Base-by-base conservation (phyloP, 2,888 invertebrate species). In the Tricholauxania praeusta region DNA sequence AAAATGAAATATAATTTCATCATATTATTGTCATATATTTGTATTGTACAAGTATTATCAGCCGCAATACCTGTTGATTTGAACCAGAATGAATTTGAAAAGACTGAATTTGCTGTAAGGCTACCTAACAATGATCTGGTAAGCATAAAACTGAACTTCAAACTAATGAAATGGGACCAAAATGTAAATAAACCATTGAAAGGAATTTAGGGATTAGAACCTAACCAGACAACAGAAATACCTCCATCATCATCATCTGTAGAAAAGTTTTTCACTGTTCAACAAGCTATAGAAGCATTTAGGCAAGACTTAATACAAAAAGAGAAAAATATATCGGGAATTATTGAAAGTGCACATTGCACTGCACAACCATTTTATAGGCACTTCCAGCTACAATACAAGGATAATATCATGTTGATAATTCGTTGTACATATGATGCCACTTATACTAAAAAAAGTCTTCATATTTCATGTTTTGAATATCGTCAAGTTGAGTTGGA, bases 261-360 rank as follows among this genome's bases (percentile, higher is more conserved):
- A 28, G 1, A 53, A 17, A 15, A 53, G 3, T 12, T 28, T 64
- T 70, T 71, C 32, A 22, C 66, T 28, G 66, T 65, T 22, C 65
- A 66, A 17, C 71, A 74, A 65, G 65, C 74, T 15, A 74, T 67
- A 47, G 74, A 74, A 17, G 73, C 71, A 17, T 73, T 73, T 28
- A 28, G 28, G 28, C 3, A 28, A 28, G 28, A 28, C 3, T 28
- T 28, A 28, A 28, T 28, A 28, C 63, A 71, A 53, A 73, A 73
- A 48, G 73, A 71, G 17, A 52, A 57, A 51, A 65, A 73, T 63
- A 73, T 73, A 63, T 64, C 73, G 2, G 71, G 71, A 65, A 69
- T 69, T 48, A 73, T 73, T 69, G 73, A 73, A 64, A 73, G 73
- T 47, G 53, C 64, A n/a, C n/a, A n/a, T n/a, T n/a, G n/a, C n/a